Base-by-base conservation (phyloP, 2,888 invertebrate species). In the Papilio elwesi region DNA sequence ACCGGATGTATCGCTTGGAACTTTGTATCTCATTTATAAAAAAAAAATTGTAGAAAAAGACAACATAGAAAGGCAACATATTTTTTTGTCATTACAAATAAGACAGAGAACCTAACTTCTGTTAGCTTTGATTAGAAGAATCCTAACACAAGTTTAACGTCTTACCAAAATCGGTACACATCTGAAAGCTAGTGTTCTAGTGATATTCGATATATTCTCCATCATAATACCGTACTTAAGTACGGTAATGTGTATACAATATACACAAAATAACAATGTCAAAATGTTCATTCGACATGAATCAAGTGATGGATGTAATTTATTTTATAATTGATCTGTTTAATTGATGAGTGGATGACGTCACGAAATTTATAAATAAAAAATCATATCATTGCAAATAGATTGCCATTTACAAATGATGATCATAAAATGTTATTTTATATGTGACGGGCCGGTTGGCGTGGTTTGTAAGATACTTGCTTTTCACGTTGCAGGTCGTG, bases 381-480 rank as follows among this genome's bases (percentile, higher is more conserved):
- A 57, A 36, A 36, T 57, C 57, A 57, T 36, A 57, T 57, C 1
- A 57, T 36, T 57, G 36, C 16, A 55, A 53, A 53, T 53, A 53
- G 10, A 51, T 51, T 51, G n/a, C 4, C 5, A n/a, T 55, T 16
- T 55, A n/a, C n/a, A 36, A 57, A 57, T 43, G 43, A 36, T 36
- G 12, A 6, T 11, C 36, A 43, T 43, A 57, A 16, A 8, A 53
- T 53, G 52, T 55, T 55, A 36, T 55, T 55, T 55, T 12, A 16
- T 12, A 12, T 55, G 26, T 6, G 12, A n/a, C n/a, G n/a, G n/a
- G n/a, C n/a, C n/a, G n/a, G n/a, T n/a, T n/a, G n/a, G n/a, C n/a
- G n/a, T n/a, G n/a, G n/a, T n/a, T n/a, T n/a, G n/a, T n/a, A n/a
- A n/a, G n/a, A n/a, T n/a, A n/a, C n/a, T n/a, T n/a, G n/a, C n/a